Percentiles rank a stretch among this genome's conserved stretches.
Evolutionary conservation across 2,797 vertebrate genomes (phyloP).

Genomic region (Cirrhinus mrigala): DNA sequence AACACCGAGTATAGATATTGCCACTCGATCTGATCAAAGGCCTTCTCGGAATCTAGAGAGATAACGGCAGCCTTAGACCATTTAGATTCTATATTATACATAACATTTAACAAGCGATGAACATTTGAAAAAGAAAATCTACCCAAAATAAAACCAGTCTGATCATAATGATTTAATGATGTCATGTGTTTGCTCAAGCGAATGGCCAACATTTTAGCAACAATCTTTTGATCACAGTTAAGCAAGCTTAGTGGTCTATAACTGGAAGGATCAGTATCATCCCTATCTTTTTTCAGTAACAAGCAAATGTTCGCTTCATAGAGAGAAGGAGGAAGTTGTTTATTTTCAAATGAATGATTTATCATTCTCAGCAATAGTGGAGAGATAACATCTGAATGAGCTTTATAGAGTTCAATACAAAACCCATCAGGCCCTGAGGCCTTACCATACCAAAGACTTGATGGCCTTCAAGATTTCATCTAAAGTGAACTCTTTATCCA

Average conservation of each 20-base stretch:
- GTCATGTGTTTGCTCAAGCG: too few species aligned
- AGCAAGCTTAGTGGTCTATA: slow-evolving; percentile 17
- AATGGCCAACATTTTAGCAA: too few species aligned
- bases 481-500: not conserved
- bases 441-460: slow-evolving; percentile 19
- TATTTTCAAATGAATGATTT: slow-evolving; percentile 1
- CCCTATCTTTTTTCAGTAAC: slow-evolving; percentile 1
- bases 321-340: slow-evolving; percentile 8
- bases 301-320: slow-evolving; percentile 32
- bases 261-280: slow-evolving; percentile 32
- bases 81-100: too few species aligned
- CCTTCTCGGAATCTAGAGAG: too few species aligned
- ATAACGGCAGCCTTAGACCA: too few species aligned
- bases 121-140: too few species aligned
- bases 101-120: too few species aligned
- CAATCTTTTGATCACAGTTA: too few species aligned
- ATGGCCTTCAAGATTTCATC: slow-evolving; percentile 14
- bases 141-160: too few species aligned
- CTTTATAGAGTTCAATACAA: not conserved
- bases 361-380: slow-evolving; percentile 16
- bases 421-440: not conserved
- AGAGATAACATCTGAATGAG: not conserved
- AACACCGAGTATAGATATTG: too few species aligned
- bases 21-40: too few species aligned
- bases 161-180: too few species aligned